phyloP scores from a whole-genome alignment of 2,797 vertebrate species.

The Sebastes umbrosus region DNA sequence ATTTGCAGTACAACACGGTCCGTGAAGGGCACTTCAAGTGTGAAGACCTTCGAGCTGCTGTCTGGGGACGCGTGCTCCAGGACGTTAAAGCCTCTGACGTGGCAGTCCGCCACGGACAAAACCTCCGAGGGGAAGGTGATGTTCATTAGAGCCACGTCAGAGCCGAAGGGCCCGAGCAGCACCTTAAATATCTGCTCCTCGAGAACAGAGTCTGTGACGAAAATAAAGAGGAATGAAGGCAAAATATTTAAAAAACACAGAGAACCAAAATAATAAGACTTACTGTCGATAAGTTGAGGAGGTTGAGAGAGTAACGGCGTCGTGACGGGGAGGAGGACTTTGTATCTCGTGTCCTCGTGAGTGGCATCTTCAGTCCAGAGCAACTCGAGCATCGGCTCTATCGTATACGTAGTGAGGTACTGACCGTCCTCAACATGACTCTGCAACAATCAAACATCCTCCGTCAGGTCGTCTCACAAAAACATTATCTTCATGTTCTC shows the following conservation, averaged over 20 bases:
- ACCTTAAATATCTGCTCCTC: slow-evolving; percentile 63
- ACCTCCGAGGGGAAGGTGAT: slow-evolving; percentile 60
- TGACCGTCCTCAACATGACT: slow-evolving; percentile 55
- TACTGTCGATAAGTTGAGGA: slow-evolving; percentile 59
- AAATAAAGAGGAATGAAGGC: no score
- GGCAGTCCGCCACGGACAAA: slow-evolving; percentile 55
- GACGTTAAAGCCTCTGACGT: slow-evolving; percentile 62
- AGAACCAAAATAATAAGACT: slow-evolving; percentile 16
- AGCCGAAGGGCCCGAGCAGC: slow-evolving; percentile 59
- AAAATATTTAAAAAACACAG: fast-evolving
- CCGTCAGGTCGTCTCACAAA: neutral
- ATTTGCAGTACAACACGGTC: slow-evolving; percentile 53
- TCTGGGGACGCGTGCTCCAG: slow-evolving; percentile 55
- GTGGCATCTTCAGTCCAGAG: slow-evolving; percentile 68
- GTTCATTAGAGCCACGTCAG: slow-evolving; percentile 68
- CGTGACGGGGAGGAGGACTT: slow-evolving; percentile 70
- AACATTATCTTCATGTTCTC: no score
- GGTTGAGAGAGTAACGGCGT: slow-evolving; percentile 38
- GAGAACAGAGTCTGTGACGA: slow-evolving; percentile 58
- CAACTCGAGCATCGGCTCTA: slow-evolving; percentile 77
- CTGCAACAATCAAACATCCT: slow-evolving; percentile 40
- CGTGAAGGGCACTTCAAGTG: slow-evolving; percentile 70
- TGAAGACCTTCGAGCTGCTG: slow-evolving; percentile 59
- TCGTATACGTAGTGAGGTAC: slow-evolving; percentile 56
- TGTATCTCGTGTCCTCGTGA: slow-evolving; percentile 72